These are phyloP conservation scores for Capromys pilorides DNA, from an alignment of 2,797 vertebrate genomes.

Conservation along the genomic window DNA sequence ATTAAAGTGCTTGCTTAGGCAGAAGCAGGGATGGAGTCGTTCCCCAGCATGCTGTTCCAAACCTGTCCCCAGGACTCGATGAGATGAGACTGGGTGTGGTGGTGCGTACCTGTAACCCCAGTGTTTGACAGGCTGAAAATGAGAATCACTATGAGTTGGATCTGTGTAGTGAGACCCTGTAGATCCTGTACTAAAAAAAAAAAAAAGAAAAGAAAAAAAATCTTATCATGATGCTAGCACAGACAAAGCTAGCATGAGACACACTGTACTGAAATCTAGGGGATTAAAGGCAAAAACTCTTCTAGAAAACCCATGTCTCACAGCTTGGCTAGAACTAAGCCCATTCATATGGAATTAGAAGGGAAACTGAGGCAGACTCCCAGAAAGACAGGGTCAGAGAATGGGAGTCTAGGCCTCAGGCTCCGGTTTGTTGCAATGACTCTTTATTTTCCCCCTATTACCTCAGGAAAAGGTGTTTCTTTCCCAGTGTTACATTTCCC, in stretches of 20 bases:
- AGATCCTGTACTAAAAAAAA: no score
- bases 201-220: no score
- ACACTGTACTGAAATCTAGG: neutral
- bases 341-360: neutral
- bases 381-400: neutral
- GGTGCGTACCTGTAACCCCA: no score
- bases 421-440: neutral
- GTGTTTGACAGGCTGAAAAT: no score
- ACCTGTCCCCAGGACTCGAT: no score
- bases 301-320: constrained; percentile 39
- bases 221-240: neutral
- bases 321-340: neutral
- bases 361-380: constrained; percentile 28
- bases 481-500: neutral
- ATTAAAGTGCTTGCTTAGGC: no score
- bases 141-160: no score
- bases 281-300: neutral
- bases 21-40: no score
- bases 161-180: no score
- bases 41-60: no score
- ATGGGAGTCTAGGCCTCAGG: neutral
- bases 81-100: no score
- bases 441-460: neutral
- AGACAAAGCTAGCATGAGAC: neutral
- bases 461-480: neutral